Evolutionary conservation across 2,797 vertebrate species (phyloP).

Genomic region (Synanceia verrucosa): DNA sequence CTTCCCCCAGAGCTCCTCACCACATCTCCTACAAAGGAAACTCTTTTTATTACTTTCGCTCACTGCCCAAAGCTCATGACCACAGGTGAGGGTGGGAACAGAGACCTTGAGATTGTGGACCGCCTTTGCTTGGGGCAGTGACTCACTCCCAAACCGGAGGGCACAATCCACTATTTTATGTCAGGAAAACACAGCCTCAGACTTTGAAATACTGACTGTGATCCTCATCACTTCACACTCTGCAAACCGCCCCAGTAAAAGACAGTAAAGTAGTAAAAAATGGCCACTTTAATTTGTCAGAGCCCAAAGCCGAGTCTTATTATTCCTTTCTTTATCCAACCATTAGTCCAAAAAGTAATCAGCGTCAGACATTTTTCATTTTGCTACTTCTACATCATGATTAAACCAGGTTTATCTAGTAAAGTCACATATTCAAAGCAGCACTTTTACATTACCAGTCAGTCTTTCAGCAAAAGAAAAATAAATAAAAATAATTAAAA

Average conservation of each 20-base stretch:
- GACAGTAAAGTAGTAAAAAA: not conserved
- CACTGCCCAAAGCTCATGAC: too few species aligned
- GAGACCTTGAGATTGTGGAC: not conserved
- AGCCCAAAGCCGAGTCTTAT: not conserved
- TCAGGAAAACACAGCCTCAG: too few species aligned
- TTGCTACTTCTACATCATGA: not conserved
- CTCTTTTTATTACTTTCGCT: too few species aligned
- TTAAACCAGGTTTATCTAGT: not conserved
- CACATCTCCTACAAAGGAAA: too few species aligned
- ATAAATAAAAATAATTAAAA: not conserved
- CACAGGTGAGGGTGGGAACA: too few species aligned
- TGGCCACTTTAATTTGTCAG: not conserved
- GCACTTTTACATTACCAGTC: not conserved
- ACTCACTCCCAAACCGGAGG: too few species aligned
- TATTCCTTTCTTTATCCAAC: not conserved
- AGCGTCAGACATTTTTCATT: not conserved
- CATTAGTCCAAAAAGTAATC: not conserved
- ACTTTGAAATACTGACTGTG: too few species aligned
- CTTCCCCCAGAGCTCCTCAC: too few species aligned
- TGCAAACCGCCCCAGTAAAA: not conserved
- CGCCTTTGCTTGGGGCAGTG: not conserved
- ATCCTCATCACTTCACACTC: too few species aligned
- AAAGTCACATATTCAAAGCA: not conserved
- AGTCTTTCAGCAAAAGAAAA: slow-evolving; percentile 4
- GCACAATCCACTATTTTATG: too few species aligned